These are phyloP conservation scores for Eptesicus fuscus DNA, from an alignment of 2,113 vertebrate genomes.

Conservation along the genomic window DNA sequence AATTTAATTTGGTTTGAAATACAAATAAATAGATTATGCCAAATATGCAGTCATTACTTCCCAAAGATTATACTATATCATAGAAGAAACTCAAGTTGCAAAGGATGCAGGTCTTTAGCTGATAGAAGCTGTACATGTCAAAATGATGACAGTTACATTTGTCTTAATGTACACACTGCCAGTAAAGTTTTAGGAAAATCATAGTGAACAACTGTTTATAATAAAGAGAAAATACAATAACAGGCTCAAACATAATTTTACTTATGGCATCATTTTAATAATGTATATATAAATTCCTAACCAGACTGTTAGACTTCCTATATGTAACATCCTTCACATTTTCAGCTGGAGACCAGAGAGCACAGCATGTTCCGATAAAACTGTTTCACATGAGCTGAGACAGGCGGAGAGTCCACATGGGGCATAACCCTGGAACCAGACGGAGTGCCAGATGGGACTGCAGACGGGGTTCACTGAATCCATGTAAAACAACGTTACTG, in stretches of 20 bases:
- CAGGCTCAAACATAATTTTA: background rate
- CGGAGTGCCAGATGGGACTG: constrained; percentile 93
- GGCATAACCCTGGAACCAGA: constrained; percentile 82
- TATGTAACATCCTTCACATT: background rate
- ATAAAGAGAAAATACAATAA: background rate
- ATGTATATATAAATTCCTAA: constrained; percentile 1
- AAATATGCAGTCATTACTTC: background rate
- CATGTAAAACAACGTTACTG: constrained; percentile 75
- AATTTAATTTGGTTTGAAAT: background rate
- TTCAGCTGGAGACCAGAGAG: constrained; percentile 78
- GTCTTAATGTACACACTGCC: background rate
- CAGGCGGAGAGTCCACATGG: constrained; percentile 60
- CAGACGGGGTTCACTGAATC: constrained; percentile 82
- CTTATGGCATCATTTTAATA: constrained; percentile 16
- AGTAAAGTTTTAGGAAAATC: constrained; percentile 8
- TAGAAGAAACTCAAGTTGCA: background rate
- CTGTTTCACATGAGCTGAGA: constrained; percentile 69
- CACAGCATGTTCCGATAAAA: constrained; percentile 74
- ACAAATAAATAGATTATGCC: background rate
- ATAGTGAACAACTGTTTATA: background rate
- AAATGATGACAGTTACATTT: background rate
- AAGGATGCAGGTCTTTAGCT: background rate
- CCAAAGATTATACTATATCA: background rate
- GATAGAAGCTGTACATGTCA: background rate
- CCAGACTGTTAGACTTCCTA: background rate